Conservation (phyloP, 2,113 vertebrate species). For the Sula dactylatra region DNA sequence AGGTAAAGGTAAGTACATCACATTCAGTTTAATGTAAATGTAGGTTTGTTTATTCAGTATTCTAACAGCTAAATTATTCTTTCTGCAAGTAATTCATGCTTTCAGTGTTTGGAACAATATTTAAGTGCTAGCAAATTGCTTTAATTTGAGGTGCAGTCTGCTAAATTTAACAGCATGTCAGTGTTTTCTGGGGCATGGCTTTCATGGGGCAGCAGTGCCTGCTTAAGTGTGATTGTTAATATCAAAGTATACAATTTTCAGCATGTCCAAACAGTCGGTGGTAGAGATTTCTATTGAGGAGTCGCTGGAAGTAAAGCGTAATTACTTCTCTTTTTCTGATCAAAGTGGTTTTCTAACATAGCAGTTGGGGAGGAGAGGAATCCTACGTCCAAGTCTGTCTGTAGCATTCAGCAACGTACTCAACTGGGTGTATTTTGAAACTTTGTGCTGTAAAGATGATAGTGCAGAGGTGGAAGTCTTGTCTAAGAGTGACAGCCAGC, state of each 20-base stretch:
- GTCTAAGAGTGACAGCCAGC: not conserved
- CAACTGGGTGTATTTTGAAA: not conserved
- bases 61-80: not conserved
- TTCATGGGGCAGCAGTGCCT: not conserved
- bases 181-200: not conserved
- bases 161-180: not conserved
- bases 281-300: not conserved
- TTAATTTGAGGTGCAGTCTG: conserved; percentile 25
- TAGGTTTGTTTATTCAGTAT: not conserved
- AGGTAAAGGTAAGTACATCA: not conserved
- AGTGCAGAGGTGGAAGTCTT: conserved; percentile 27
- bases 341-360: not conserved
- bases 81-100: conserved; percentile 25
- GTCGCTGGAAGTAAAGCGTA: not conserved
- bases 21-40: not conserved
- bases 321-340: not conserved
- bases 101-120: not conserved
- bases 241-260: not conserved
- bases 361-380: not conserved
- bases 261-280: not conserved
- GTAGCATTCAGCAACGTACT: not conserved
- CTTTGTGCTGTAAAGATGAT: not conserved
- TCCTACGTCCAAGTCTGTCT: not conserved
- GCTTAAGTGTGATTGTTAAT: not conserved
- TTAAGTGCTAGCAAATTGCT: conserved; percentile 29